phyloP scores from a whole-genome alignment of 2,113 vertebrate genomes.

The Aphyosemion australe region DNA sequence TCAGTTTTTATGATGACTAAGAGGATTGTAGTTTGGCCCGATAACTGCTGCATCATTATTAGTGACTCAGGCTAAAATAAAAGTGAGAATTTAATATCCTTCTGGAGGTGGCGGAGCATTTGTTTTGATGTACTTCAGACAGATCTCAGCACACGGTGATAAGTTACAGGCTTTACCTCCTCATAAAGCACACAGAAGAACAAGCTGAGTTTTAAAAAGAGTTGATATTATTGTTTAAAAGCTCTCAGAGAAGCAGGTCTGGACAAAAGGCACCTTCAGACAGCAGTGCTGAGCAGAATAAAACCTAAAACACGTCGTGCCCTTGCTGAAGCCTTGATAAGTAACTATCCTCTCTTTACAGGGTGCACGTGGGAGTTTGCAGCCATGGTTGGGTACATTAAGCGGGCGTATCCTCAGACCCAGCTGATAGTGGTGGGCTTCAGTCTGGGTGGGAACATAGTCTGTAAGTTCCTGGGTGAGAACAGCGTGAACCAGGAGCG shows the following conservation, averaged over 20 bases:
- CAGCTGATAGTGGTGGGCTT: slow-evolving; percentile 94
- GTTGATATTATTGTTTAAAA: too few relatives aligned
- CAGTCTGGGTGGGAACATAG: slow-evolving; percentile 97
- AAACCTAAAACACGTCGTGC: background rate
- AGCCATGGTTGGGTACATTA: slow-evolving; percentile 96
- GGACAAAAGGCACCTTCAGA: slow-evolving; percentile 31
- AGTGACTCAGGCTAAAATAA: too few relatives aligned
- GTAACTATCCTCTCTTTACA: slow-evolving; percentile 50
- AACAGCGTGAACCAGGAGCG: slow-evolving; percentile 89
- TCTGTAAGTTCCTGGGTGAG: slow-evolving; percentile 97
- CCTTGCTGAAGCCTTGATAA: slow-evolving; percentile 15
- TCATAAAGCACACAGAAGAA: slow-evolving; percentile 3
- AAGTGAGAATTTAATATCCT: too few relatives aligned
- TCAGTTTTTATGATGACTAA: too few relatives aligned
- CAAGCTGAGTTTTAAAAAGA: background rate
- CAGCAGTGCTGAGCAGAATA: slow-evolving; percentile 23
- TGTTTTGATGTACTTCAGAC: too few relatives aligned
- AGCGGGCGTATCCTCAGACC: slow-evolving; percentile 87
- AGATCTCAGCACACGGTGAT: too few relatives aligned
- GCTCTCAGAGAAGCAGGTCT: background rate
- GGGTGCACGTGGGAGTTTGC: slow-evolving; percentile 98
- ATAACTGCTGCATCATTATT: too few relatives aligned
- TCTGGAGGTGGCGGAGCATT: too few relatives aligned
- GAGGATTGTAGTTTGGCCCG: too few relatives aligned
- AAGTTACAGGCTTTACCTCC: too few relatives aligned